phyloP scores from a whole-genome alignment of 2,113 vertebrate genomes.

The Furnarius figulus region DNA sequence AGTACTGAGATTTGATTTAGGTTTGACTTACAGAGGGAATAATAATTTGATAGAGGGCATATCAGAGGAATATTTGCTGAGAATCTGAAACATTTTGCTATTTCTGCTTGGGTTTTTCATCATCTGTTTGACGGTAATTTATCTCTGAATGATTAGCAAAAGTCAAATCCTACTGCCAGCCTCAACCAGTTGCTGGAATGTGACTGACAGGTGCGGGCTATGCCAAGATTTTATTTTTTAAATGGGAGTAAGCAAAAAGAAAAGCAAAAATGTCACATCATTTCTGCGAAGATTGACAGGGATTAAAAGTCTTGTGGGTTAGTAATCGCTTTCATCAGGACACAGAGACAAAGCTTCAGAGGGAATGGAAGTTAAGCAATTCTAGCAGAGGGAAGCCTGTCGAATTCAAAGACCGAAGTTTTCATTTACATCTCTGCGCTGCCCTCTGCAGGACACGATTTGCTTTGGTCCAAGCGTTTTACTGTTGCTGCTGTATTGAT shows the following conservation, averaged over 20 bases:
- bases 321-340: neutral
- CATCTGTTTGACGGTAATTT: neutral
- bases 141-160: neutral
- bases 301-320: neutral
- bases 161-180: neutral
- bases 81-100: neutral
- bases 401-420: neutral
- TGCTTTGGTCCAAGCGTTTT: neutral
- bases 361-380: neutral
- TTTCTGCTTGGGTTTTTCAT: neutral
- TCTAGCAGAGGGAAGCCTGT: neutral
- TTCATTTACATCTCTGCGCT: neutral
- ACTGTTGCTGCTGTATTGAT: neutral
- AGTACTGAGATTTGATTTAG: accelerated
- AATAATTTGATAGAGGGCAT: neutral
- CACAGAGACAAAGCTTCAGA: neutral
- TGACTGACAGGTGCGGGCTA: neutral
- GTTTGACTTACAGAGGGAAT: neutral
- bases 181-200: neutral
- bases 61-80: neutral
- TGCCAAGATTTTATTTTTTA: neutral
- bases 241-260: neutral
- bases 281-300: neutral
- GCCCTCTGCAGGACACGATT: neutral
- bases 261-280: neutral